A percentile compares a stretch with the other conserved stretches of the same genome.
Conservation (phyloP, 2,797 vertebrate genomes). For the Cephalopachus bancanus region DNA sequence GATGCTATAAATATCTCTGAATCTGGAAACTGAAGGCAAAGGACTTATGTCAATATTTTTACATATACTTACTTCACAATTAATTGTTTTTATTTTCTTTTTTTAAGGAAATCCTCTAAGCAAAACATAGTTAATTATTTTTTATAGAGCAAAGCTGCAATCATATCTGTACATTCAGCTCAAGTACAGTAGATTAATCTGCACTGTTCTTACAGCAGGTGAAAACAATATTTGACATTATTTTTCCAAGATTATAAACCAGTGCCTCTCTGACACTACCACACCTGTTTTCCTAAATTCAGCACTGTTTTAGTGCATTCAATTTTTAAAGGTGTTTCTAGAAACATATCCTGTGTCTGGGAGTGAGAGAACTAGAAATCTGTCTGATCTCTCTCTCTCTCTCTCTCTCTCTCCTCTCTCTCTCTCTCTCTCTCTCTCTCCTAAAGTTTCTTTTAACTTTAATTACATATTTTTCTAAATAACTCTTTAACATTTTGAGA, state of each 20-base stretch:
- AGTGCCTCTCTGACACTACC: not conserved
- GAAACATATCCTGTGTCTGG: not conserved
- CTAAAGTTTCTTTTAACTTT: not conserved
- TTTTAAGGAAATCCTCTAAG: no score
- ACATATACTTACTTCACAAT: not conserved
- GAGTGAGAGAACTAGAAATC: not conserved
- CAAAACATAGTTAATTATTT: not conserved
- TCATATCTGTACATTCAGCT: not conserved
- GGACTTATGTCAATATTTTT: not conserved
- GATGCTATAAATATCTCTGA: not conserved
- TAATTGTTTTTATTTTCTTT: not conserved
- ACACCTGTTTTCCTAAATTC: not conserved
- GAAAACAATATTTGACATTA: not conserved
- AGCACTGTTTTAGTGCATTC: not conserved
- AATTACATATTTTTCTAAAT: not conserved
- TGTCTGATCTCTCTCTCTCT: not conserved
- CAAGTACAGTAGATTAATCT: not conserved
- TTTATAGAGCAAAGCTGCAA: not conserved
- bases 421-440: not conserved
- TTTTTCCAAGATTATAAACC: slow-evolving; percentile 6
- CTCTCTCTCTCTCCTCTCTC: rapidly evolving
- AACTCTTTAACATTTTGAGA: slow-evolving; percentile 30
- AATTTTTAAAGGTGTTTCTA: not conserved
- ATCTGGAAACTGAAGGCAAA: not conserved
- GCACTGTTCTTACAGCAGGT: not conserved